Percentiles rank a stretch among this genome's conserved stretches.
These are phyloP conservation scores for Diarsia brunnea DNA, from an alignment of 2,888 invertebrate genomes.

Conservation along the genomic window DNA sequence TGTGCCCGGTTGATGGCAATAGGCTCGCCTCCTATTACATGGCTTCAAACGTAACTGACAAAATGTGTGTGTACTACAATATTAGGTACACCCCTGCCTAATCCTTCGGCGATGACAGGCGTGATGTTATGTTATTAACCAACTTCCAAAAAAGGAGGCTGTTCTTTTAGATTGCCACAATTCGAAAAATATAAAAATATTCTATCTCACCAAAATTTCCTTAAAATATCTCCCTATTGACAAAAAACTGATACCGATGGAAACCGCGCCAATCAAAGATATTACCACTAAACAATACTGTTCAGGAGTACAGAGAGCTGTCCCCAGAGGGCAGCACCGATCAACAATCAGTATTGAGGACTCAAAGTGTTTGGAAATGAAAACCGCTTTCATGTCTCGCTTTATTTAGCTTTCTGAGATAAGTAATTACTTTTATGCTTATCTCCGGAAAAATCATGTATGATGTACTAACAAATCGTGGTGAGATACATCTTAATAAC, in stretches of 20 bases:
- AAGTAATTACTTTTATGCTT: neutral
- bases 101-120: no score
- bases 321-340: slow-evolving; percentile 33
- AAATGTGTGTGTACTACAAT: no score
- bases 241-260: slow-evolving; percentile 11
- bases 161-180: no score
- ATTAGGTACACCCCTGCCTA: no score
- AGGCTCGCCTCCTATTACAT: no score
- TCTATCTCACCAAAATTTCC: neutral
- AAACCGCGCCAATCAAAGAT: slow-evolving; percentile 47
- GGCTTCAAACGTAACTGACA: no score
- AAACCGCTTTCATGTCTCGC: neutral
- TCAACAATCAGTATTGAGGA: slow-evolving; percentile 44
- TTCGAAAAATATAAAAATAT: neutral
- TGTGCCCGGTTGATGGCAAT: no score
- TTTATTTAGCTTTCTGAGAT: neutral
- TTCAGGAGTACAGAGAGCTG: neutral
- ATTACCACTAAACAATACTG: slow-evolving; percentile 46
- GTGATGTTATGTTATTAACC: no score
- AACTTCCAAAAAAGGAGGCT: no score
- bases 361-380: slow-evolving; percentile 15
- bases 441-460: neutral
- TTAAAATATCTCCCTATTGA: slow-evolving; percentile 16
- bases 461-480: neutral
- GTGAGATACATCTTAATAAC: neutral